These are phyloP conservation scores for Acarapis woodi DNA, from an alignment of 1,140 invertebrate species.

Conservation along the genomic window DNA sequence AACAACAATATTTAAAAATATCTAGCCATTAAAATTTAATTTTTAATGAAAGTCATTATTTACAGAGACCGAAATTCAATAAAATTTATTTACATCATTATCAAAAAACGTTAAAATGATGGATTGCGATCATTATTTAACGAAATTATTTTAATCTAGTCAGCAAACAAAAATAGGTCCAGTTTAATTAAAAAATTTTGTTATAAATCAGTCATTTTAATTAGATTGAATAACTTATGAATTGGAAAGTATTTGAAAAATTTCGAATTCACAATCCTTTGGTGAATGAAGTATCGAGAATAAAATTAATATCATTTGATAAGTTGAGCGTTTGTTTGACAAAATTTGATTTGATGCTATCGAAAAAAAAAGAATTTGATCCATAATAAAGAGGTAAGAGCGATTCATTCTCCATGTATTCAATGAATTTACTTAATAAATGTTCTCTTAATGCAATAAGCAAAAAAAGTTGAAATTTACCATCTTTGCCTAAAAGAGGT, in stretches of 20 bases:
- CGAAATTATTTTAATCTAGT: too few relatives aligned
- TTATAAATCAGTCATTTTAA: not conserved
- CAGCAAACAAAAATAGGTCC: too few relatives aligned
- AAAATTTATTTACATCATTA: too few relatives aligned
- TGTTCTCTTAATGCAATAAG: constrained; percentile 71
- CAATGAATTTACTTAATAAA: constrained; percentile 53
- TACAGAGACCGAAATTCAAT: too few relatives aligned
- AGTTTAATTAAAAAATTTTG: not conserved
- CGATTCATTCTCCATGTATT: constrained; percentile 40
- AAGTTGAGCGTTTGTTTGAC: constrained; percentile 68
- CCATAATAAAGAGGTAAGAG: constrained; percentile 79
- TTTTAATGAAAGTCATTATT: too few relatives aligned
- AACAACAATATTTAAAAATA: too few relatives aligned
- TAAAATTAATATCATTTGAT: constrained; percentile 68
- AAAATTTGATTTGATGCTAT: constrained; percentile 49
- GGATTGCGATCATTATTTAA: too few relatives aligned
- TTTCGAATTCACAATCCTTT: constrained; percentile 34
- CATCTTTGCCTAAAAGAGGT: constrained; percentile 74
- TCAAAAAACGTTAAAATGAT: too few relatives aligned
- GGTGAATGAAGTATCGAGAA: constrained; percentile 71
- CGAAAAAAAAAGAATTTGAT: constrained; percentile 68
- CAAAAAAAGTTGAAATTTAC: constrained; percentile 86
- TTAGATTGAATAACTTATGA: not conserved
- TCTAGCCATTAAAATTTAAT: too few relatives aligned
- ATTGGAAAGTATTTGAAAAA: not conserved